These are phyloP conservation scores for Paralichthys olivaceus DNA, from an alignment of 2,113 vertebrate genomes.

Conservation along the genomic window DNA sequence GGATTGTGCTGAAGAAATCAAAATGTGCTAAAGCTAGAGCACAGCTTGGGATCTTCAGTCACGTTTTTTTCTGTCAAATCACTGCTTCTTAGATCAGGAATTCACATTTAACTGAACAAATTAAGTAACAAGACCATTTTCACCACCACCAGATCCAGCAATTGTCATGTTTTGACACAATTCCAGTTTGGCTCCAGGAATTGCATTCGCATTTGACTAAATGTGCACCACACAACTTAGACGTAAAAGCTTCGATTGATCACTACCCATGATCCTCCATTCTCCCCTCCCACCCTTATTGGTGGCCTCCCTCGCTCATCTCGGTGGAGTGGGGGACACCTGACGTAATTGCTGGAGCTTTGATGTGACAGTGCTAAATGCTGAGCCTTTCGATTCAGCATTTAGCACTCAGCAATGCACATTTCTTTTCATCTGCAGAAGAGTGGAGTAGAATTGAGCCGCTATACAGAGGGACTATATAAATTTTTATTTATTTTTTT, in stretches of 20 bases:
- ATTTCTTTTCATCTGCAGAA: constrained; percentile 66
- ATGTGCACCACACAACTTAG: not conserved
- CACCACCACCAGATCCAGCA: no score
- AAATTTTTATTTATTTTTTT: not conserved
- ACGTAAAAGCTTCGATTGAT: constrained; percentile 8
- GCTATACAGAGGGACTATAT: not conserved
- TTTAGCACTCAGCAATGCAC: constrained; percentile 63
- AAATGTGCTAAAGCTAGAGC: no score
- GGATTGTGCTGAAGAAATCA: no score
- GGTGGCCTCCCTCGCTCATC: not conserved
- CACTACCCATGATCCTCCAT: constrained; percentile 28
- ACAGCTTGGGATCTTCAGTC: no score
- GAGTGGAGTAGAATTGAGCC: constrained; percentile 40
- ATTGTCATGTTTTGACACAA: no score
- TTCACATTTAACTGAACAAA: no score
- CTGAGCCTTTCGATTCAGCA: constrained; percentile 60
- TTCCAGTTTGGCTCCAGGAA: no score
- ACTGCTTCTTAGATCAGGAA: no score
- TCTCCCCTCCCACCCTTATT: not conserved
- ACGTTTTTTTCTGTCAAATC: no score
- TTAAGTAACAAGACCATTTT: no score
- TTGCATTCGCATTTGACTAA: no score
- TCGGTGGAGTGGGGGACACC: constrained; percentile 41
- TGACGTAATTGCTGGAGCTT: constrained; percentile 57
- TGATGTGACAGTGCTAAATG: constrained; percentile 66